Conservation (phyloP, 2,888 invertebrate species). For the Aethes cnicana region DNA sequence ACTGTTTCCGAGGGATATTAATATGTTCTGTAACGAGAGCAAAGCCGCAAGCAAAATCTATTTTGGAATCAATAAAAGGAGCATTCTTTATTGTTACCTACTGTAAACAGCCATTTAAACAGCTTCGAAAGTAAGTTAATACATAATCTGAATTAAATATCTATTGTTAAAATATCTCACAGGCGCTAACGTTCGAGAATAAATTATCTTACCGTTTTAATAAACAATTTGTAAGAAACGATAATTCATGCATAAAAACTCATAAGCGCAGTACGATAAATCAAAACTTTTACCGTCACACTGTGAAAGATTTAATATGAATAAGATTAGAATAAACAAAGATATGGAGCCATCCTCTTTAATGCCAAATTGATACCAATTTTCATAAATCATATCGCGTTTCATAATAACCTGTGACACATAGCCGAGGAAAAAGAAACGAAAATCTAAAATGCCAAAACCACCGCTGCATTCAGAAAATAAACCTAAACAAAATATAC, state of each 20-base stretch:
- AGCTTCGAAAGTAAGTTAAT: no score
- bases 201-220: slow-evolving; percentile 4
- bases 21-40: no score
- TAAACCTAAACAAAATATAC: neutral
- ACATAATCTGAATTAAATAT: no score
- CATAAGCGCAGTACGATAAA: slow-evolving; percentile 41
- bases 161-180: no score
- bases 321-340: slow-evolving; percentile 59
- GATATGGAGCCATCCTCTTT: slow-evolving; percentile 55
- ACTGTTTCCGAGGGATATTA: no score
- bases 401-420: slow-evolving; percentile 45
- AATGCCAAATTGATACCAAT: slow-evolving; percentile 61
- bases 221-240: slow-evolving; percentile 9
- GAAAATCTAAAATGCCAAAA: neutral
- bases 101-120: no score
- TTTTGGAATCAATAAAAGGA: no score
- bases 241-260: slow-evolving; percentile 25
- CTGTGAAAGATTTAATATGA: slow-evolving; percentile 52
- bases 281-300: slow-evolving; percentile 52
- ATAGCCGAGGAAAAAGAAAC: slow-evolving; percentile 35
- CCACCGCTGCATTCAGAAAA: neutral
- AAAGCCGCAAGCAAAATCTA: no score
- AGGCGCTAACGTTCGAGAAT: neutral
- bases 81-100: no score
- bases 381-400: slow-evolving; percentile 57